phyloP scores from a whole-genome alignment of 2,113 vertebrate species.

The Periophthalmodon schlosseri region DNA sequence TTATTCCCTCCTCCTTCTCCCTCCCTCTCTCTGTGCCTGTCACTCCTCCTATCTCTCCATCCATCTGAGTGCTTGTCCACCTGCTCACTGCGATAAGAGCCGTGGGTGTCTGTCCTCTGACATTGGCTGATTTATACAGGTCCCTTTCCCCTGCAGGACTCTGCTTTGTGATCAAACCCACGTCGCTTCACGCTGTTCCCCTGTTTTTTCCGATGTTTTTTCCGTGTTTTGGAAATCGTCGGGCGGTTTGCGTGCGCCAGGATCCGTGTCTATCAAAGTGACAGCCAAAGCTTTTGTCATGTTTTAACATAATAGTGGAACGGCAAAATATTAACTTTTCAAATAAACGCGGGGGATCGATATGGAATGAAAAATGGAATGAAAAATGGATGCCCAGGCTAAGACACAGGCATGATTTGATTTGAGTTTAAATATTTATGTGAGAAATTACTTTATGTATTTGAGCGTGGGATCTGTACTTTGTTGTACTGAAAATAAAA shows the following conservation, averaged over 20 bases:
- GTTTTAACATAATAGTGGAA: conserved; percentile 38
- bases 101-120: conserved; percentile 71
- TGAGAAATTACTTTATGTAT: conserved; percentile 34
- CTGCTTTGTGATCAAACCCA: conserved; percentile 67
- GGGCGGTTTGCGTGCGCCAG: conserved; percentile 44
- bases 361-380: conserved; percentile 49
- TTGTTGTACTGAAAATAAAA: conserved; percentile 8
- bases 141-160: conserved; percentile 64
- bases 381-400: conserved; percentile 13
- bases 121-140: conserved; percentile 70
- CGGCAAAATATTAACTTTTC: conserved; percentile 1
- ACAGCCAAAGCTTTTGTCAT: conserved; percentile 39
- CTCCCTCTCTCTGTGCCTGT: background rate
- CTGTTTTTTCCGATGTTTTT: conserved; percentile 32
- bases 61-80: conserved; percentile 71
- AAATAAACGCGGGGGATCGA: conserved; percentile 24
- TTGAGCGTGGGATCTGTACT: conserved; percentile 16
- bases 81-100: conserved; percentile 72
- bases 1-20: background rate
- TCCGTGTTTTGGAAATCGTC: conserved; percentile 17
- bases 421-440: conserved; percentile 49
- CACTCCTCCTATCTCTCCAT: conserved; percentile 56
- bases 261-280: conserved; percentile 41
- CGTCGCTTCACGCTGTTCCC: conserved; percentile 60
- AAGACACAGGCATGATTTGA: conserved; percentile 21